These are phyloP conservation scores for Neosalanx taihuensis DNA, from an alignment of 2,797 vertebrate species.

Conservation along the genomic window DNA sequence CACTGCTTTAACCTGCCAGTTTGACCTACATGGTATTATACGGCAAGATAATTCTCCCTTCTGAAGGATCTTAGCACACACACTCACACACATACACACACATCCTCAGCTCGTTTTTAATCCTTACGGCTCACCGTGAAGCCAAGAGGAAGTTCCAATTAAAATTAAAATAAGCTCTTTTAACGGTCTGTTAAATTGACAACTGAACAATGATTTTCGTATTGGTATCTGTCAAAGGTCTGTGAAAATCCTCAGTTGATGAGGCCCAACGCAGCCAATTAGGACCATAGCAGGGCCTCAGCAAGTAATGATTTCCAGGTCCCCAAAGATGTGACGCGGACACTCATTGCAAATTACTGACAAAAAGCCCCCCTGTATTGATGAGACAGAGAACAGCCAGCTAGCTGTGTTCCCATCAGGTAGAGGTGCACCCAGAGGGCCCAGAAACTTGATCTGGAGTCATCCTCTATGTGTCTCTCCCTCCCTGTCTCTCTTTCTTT, in stretches of 20 bases:
- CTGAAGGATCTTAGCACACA: conserved; percentile 34
- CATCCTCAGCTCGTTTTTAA: conserved; percentile 57
- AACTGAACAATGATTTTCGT: conserved; percentile 99
- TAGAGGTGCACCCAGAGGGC: conserved; percentile 79
- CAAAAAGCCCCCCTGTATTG: conserved; percentile 94
- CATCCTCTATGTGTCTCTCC: neutral
- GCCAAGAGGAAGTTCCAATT: conserved; percentile 88
- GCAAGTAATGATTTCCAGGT: conserved; percentile 95
- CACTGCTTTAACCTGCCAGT: conserved; percentile 62
- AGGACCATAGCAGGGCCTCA: conserved; percentile 86
- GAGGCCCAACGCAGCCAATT: conserved; percentile 99
- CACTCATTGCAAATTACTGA: conserved; percentile 99
- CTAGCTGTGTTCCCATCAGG: conserved; percentile 87
- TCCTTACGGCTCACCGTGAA: conserved; percentile 66
- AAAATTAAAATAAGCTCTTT: conserved; percentile 95
- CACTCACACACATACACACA: conserved; percentile 27
- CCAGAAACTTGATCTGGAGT: conserved; percentile 29
- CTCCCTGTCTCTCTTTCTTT: conserved; percentile 14
- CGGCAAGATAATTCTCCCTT: conserved; percentile 45
- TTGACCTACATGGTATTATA: conserved; percentile 72
- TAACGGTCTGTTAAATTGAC: conserved; percentile 99
- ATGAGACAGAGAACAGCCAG: conserved; percentile 85
- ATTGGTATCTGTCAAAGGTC: conserved; percentile 99
- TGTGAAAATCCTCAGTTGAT: conserved; percentile 96
- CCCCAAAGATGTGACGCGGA: conserved; percentile 89